Evolutionary conservation across 2,113 vertebrate species (phyloP).

Genomic region (Leucoraja erinaceus): DNA sequence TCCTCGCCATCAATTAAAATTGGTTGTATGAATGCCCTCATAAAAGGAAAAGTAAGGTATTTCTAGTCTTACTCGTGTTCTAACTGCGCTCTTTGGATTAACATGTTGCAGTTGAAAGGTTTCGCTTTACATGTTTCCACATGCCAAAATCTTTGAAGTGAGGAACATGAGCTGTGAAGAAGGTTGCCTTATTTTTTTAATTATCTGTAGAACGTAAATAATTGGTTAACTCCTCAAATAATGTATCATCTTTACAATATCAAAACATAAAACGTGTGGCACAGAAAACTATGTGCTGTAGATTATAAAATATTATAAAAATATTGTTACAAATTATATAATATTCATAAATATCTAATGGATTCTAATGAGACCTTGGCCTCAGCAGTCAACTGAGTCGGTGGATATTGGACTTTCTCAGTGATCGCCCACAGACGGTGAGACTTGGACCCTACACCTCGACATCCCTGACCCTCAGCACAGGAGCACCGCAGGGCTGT

Average conservation of each 20-base stretch:
- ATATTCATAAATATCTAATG: background rate
- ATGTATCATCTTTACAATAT: background rate
- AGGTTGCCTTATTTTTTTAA: background rate
- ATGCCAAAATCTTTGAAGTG: slow-evolving; percentile 31
- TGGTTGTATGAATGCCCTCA: background rate
- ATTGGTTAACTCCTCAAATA: slow-evolving; percentile 10
- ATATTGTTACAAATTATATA: background rate
- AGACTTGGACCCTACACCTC: no score
- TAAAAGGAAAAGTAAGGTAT: background rate
- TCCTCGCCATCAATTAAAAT: background rate
- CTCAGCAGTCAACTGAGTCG: no score
- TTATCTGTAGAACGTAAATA: background rate
- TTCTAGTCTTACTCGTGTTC: slow-evolving; percentile 10
- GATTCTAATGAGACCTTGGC: no score
- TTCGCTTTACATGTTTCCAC: slow-evolving; percentile 16
- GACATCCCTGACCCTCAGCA: no score
- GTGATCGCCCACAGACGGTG: no score
- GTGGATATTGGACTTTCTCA: no score
- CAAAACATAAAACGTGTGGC: background rate
- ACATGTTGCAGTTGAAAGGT: slow-evolving; percentile 31
- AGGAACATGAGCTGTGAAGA: slow-evolving; percentile 8
- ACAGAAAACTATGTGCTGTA: background rate
- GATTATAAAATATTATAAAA: slow-evolving; percentile 1
- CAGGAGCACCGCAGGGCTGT: no score
- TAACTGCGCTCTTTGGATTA: slow-evolving; percentile 27